A percentile compares a stretch with the other conserved stretches of the same genome.
Conservation (phyloP, 1,140 invertebrate species). For the Sarcophaga bullata region DNA sequence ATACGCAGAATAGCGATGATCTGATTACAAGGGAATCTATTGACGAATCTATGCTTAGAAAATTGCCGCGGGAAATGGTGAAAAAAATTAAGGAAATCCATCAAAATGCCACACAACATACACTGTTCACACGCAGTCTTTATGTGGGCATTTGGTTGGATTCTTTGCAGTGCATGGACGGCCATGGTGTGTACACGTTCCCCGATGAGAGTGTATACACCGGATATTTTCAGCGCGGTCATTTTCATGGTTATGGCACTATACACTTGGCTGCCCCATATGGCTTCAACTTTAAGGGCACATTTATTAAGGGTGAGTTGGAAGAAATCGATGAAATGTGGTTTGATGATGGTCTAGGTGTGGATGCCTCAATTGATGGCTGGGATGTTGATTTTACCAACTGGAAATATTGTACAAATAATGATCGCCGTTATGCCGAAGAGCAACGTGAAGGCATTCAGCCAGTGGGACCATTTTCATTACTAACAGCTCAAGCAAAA, state of each 20-base stretch:
- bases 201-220: conserved; percentile 52
- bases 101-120: neutral
- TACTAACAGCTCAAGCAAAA: neutral
- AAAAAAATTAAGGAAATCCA: neutral
- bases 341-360: conserved; percentile 48
- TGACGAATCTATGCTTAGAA: no score
- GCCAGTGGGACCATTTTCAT: neutral
- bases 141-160: conserved; percentile 55
- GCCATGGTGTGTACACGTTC: conserved; percentile 49
- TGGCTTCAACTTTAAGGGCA: conserved; percentile 47
- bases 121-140: neutral
- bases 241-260: conserved; percentile 52
- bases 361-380: conserved; percentile 3
- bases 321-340: conserved; percentile 46
- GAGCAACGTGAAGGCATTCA: conserved; percentile 9
- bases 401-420: conserved; percentile 35
- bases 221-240: conserved; percentile 49
- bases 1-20: no score
- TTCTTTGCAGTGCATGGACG: conserved; percentile 53
- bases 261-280: conserved; percentile 42
- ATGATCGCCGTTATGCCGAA: conserved; percentile 25
- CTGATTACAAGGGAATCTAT: no score
- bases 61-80: neutral
- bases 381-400: conserved; percentile 1
- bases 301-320: conserved; percentile 48